These are phyloP conservation scores for Sapayoa aenigma DNA, from an alignment of 2,113 vertebrate species.

Conservation along the genomic window DNA sequence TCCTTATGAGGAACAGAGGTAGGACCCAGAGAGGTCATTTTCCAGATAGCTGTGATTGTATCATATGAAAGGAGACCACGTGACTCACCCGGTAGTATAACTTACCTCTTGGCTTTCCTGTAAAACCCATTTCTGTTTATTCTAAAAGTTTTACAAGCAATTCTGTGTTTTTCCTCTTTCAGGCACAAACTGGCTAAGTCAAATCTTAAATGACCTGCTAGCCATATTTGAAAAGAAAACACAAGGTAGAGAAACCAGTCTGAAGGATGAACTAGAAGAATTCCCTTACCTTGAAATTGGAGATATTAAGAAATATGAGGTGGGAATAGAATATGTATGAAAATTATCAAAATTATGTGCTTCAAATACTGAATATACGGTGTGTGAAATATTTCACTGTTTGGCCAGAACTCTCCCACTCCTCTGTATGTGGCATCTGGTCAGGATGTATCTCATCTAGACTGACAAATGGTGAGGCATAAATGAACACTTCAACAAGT, in stretches of 20 bases:
- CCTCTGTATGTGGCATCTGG: not conserved
- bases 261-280: not conserved
- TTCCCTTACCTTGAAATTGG: not conserved
- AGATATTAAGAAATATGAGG: conserved; percentile 21
- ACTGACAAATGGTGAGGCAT: not conserved
- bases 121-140: not conserved
- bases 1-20: too few relatives aligned
- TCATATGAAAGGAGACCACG: not conserved
- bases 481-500: not conserved
- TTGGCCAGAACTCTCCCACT: not conserved
- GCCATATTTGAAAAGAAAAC: not conserved
- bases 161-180: not conserved
- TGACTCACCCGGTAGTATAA: not conserved
- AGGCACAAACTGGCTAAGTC: conserved; percentile 49
- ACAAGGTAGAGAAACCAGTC: rapidly evolving
- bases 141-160: not conserved
- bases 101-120: not conserved
- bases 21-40: not conserved
- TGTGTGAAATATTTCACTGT: not conserved
- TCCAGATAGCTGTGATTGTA: not conserved
- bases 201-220: conserved; percentile 11
- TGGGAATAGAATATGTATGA: not conserved
- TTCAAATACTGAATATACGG: not conserved
- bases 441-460: not conserved
- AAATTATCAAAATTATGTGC: not conserved